Evolutionary conservation across 2,888 invertebrate genomes (phyloP).

Genomic region (Tiphia femorata): DNA sequence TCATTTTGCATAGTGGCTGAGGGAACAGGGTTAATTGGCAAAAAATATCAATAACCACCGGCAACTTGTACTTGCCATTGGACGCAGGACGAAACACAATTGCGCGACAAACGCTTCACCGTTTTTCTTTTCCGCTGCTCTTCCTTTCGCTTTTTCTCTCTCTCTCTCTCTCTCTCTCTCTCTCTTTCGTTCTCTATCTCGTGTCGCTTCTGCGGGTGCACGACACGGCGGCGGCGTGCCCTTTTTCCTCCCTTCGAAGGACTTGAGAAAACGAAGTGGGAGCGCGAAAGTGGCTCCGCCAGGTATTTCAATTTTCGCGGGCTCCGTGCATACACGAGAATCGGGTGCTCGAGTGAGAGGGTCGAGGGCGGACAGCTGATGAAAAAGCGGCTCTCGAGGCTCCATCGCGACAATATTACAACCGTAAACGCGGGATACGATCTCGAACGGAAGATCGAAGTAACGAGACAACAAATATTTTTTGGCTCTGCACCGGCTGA

Average conservation of each 20-base stretch:
- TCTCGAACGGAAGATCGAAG: too few species aligned
- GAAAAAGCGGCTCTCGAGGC: neutral
- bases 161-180: too few species aligned
- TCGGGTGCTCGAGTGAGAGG: conserved; percentile 14
- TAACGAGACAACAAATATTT: conserved; percentile 31
- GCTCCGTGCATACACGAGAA: conserved; percentile 4
- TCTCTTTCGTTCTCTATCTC: too few species aligned
- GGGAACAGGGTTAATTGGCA: conserved; percentile 34
- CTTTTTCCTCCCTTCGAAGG: neutral
- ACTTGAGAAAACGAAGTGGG: conserved; percentile 19
- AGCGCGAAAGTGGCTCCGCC: conserved; percentile 10
- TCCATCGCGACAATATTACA: conserved; percentile 5
- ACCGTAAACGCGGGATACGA: conserved; percentile 6
- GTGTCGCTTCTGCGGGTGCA: too few species aligned
- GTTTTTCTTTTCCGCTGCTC: neutral
- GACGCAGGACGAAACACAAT: neutral
- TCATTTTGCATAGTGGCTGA: too few species aligned
- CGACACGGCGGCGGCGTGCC: too few species aligned
- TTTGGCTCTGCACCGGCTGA: conserved; percentile 25
- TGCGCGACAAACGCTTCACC: neutral
- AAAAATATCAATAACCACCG: too few species aligned
- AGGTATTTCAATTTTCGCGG: conserved; percentile 45
- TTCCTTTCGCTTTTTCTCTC: neutral
- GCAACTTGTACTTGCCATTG: too few species aligned
- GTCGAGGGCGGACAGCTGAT: neutral